These are phyloP conservation scores for Agelastica alni DNA, from an alignment of 2,888 invertebrate species.

Conservation along the genomic window DNA sequence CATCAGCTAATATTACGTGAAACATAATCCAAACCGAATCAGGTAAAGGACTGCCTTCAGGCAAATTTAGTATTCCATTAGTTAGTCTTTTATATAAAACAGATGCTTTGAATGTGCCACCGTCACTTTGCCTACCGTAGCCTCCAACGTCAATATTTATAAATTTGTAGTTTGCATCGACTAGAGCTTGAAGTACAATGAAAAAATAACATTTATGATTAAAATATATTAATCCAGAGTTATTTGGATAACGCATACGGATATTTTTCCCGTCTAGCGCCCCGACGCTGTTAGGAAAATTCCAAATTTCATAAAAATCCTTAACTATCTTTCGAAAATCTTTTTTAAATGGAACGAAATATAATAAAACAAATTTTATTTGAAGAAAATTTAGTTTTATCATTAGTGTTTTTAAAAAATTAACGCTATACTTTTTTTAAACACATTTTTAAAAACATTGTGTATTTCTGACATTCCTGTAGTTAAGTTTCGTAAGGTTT, in stretches of 20 bases:
- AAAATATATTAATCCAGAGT: constrained; percentile 8
- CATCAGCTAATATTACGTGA: no score
- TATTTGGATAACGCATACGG: background rate
- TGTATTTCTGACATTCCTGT: no score
- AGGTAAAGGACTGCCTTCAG: no score
- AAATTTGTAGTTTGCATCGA: no score
- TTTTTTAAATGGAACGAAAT: constrained; percentile 4
- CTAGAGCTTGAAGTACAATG: constrained; percentile 8
- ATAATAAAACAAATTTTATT: no score
- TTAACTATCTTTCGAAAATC: constrained; percentile 4
- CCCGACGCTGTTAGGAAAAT: constrained; percentile 6
- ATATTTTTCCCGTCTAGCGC: constrained; percentile 6
- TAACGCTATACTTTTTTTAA: no score
- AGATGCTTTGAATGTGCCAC: constrained; percentile 37
- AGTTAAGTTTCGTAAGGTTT: no score
- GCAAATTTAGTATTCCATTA: constrained; percentile 26
- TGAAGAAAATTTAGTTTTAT: no score
- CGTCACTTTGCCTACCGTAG: constrained; percentile 42
- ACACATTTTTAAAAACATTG: no score
- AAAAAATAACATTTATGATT: constrained; percentile 6
- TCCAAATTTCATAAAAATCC: constrained; percentile 12
- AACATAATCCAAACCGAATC: no score
- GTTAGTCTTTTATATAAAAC: constrained; percentile 28
- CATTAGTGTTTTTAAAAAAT: no score
- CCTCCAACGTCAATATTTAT: constrained; percentile 39